Evolutionary conservation across 1,140 invertebrate genomes (phyloP).

Genomic region (Notospermus geniculatus): DNA sequence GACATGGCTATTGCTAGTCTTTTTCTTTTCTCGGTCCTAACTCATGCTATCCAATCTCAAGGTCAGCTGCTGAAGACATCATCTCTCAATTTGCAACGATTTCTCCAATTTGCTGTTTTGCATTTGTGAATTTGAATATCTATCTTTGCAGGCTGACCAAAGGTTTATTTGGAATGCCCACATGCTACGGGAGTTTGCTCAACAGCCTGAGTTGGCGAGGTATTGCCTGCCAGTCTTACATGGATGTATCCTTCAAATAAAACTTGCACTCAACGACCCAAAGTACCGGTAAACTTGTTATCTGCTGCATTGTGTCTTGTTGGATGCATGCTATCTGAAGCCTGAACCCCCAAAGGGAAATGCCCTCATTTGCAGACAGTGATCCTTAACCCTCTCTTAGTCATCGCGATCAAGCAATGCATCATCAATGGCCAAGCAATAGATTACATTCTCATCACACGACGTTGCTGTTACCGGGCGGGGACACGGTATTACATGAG

Average conservation of each 20-base stretch:
- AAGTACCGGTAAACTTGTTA: too few species aligned
- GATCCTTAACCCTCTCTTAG: conserved; percentile 53
- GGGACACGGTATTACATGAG: conserved; percentile 72
- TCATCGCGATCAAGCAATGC: conserved; percentile 77
- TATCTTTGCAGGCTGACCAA: conserved; percentile 67
- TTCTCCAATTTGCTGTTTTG: too few species aligned
- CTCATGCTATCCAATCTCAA: too few species aligned
- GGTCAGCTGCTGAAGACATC: too few species aligned
- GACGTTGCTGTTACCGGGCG: conserved; percentile 46
- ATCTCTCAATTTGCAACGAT: too few species aligned
- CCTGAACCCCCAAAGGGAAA: too few species aligned
- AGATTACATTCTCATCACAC: conserved; percentile 67
- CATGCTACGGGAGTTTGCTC: conserved; percentile 62
- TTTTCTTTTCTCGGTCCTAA: too few species aligned
- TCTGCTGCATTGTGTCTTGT: too few species aligned
- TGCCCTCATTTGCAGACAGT: too few species aligned
- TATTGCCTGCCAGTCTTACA: conserved; percentile 85
- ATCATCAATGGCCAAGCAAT: conserved; percentile 78
- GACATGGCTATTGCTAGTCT: too few species aligned
- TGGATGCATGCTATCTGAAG: too few species aligned
- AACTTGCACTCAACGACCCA: too few species aligned
- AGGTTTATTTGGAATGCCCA: conserved; percentile 92
- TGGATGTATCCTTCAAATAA: conserved; percentile 76
- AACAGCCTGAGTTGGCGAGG: conserved; percentile 62
- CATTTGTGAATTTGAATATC: conserved; percentile 5